A percentile compares a stretch with the other conserved stretches of the same genome.
phyloP scores from a whole-genome alignment of 2,888 invertebrate genomes.

The Mallateleia sp. region DNA sequence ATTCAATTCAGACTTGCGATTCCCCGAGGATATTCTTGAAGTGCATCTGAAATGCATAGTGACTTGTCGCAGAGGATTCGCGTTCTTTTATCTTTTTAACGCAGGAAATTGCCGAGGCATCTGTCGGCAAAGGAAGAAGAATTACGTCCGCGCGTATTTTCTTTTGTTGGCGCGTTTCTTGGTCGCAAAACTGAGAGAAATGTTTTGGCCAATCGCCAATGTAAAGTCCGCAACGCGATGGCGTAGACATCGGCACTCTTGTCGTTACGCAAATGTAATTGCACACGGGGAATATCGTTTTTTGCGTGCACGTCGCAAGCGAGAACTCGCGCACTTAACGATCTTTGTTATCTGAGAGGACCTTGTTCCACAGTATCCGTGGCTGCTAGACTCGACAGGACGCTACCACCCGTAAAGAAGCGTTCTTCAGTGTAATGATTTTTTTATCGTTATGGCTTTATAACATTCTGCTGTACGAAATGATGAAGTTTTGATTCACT shows the following conservation, averaged over 20 bases:
- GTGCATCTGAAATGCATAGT: constrained; percentile 53
- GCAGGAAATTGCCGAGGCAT: constrained; percentile 82
- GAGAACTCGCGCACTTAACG: constrained; percentile 24
- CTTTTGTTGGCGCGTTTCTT: constrained; percentile 77
- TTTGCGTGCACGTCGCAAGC: neutral
- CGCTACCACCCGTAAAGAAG: constrained; percentile 29
- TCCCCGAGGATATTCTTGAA: constrained; percentile 19
- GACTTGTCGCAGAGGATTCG: constrained; percentile 67
- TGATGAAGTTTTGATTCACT: neutral
- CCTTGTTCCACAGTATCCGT: constrained; percentile 23
- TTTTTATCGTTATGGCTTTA: constrained; percentile 30
- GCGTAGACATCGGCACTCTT: constrained; percentile 45
- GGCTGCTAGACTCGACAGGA: constrained; percentile 10
- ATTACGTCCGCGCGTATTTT: constrained; percentile 78
- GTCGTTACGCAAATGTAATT: constrained; percentile 66
- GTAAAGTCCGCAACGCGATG: constrained; percentile 66
- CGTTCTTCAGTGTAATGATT: constrained; percentile 26
- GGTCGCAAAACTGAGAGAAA: constrained; percentile 80
- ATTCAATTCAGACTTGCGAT: constrained; percentile 9
- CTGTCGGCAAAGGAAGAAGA: constrained; percentile 82
- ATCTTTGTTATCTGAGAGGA: constrained; percentile 54
- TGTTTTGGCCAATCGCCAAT: constrained; percentile 82
- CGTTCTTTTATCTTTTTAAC: constrained; percentile 79
- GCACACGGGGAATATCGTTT: constrained; percentile 42
- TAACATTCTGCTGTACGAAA: neutral